Percentiles rank a stretch among this genome's conserved stretches.
phyloP scores from a whole-genome alignment of 2,797 vertebrate genomes.

The Argentina silus region DNA sequence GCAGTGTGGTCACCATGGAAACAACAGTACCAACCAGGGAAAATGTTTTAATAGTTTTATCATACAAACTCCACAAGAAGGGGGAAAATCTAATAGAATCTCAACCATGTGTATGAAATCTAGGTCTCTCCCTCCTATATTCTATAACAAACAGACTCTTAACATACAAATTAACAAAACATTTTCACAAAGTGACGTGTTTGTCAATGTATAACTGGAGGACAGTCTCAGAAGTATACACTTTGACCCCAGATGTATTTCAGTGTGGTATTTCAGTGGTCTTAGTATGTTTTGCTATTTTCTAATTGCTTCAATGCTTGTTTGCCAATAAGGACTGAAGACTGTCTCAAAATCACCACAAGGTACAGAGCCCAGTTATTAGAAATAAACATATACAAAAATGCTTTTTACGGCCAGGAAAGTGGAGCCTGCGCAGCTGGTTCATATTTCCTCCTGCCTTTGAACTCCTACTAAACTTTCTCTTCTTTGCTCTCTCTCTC shows the following conservation, averaged over 20 bases:
- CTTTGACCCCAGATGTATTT: constrained; percentile 48
- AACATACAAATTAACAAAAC: neutral
- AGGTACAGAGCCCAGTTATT: constrained; percentile 58
- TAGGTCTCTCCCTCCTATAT: constrained; percentile 16
- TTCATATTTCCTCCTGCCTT: constrained; percentile 69
- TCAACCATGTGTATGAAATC: constrained; percentile 12
- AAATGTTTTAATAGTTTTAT: constrained; percentile 62
- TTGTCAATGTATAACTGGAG: constrained; percentile 32
- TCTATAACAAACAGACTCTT: constrained; percentile 12
- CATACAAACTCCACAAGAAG: constrained; percentile 47
- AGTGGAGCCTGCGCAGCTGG: constrained; percentile 64
- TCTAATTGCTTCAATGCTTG: constrained; percentile 58
- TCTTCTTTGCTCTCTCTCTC: constrained; percentile 25
- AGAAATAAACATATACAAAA: constrained; percentile 70
- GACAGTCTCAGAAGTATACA: constrained; percentile 29
- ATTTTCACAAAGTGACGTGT: neutral
- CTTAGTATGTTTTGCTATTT: constrained; percentile 47
- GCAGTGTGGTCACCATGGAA: constrained; percentile 75
- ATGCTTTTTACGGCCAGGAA: constrained; percentile 56
- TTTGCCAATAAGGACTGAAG: constrained; percentile 48
- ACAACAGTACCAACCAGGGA: constrained; percentile 68
- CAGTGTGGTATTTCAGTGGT: constrained; percentile 15
- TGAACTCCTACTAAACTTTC: constrained; percentile 61
- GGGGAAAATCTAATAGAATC: constrained; percentile 41
- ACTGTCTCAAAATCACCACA: constrained; percentile 49